Evolutionary conservation across 2,797 vertebrate genomes (phyloP).

Genomic region (Centroberyx gerrardi): DNA sequence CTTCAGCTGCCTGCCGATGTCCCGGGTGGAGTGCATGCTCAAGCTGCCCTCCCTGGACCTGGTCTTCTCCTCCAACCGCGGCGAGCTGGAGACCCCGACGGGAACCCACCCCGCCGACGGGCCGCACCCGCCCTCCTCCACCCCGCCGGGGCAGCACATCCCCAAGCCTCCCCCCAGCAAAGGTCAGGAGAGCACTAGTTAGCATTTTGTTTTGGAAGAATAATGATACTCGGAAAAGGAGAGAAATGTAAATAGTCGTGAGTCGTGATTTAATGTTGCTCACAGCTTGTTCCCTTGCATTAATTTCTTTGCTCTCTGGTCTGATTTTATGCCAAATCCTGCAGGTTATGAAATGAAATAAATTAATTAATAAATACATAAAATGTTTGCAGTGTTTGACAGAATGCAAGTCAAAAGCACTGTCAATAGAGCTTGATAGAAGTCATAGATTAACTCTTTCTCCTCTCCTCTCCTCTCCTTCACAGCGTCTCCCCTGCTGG

Average conservation of each 20-base stretch:
- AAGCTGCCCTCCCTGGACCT: slow-evolving; percentile 97
- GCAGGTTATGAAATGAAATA: neutral
- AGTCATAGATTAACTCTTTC: neutral
- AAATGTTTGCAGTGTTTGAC: no score
- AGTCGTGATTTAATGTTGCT: slow-evolving; percentile 31
- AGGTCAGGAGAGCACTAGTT: slow-evolving; percentile 80
- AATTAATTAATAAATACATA: no score
- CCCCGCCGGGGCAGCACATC: slow-evolving; percentile 83
- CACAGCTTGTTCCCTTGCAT: slow-evolving; percentile 46
- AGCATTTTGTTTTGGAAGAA: neutral
- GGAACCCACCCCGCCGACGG: slow-evolving; percentile 84
- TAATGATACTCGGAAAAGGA: neutral
- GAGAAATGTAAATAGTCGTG: neutral
- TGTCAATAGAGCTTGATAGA: neutral
- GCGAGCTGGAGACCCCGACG: slow-evolving; percentile 92
- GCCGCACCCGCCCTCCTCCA: slow-evolving; percentile 76
- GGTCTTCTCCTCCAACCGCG: slow-evolving; percentile 98
- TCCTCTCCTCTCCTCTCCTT: neutral
- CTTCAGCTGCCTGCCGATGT: slow-evolving; percentile 98
- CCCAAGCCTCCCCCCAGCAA: slow-evolving; percentile 89
- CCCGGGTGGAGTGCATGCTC: slow-evolving; percentile 98
- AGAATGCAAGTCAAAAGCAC: no score
- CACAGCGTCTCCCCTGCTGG: slow-evolving; percentile 87
- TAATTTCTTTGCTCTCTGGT: slow-evolving; percentile 39
- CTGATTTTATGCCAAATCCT: slow-evolving; percentile 1